Percentiles rank a stretch among this genome's conserved stretches.
These are phyloP conservation scores for Papilio polytes DNA, from an alignment of 1,140 invertebrate species.

Conservation along the genomic window DNA sequence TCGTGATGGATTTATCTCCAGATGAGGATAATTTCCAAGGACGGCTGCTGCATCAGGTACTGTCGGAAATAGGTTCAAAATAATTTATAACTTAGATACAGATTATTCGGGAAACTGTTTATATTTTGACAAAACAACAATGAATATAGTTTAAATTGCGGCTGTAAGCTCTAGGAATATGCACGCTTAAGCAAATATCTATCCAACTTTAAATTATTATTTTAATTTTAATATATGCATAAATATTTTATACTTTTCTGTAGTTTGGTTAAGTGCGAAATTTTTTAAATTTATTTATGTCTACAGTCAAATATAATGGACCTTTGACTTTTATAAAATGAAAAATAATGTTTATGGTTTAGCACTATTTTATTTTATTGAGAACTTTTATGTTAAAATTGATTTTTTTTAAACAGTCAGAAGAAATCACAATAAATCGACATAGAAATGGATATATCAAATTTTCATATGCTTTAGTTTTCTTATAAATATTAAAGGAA, in stretches of 20 bases:
- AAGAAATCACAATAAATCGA: too few species aligned
- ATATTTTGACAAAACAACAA: background rate
- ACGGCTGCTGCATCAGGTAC: constrained; percentile 90
- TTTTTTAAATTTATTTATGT: background rate
- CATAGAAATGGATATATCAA: too few species aligned
- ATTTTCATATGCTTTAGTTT: too few species aligned
- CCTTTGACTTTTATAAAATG: too few species aligned
- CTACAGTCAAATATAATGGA: too few species aligned
- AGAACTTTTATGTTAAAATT: too few species aligned
- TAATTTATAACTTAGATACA: background rate
- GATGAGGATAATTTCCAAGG: constrained; percentile 93
- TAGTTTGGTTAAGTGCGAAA: background rate
- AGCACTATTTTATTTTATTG: too few species aligned
- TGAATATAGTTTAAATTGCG: background rate
- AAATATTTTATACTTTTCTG: background rate
- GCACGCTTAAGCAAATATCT: background rate
- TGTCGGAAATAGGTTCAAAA: background rate
- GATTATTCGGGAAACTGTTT: background rate
- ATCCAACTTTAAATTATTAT: background rate
- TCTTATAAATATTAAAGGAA: too few species aligned
- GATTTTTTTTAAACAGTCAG: too few species aligned
- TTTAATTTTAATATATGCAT: background rate
- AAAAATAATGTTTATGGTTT: too few species aligned
- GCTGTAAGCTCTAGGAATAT: background rate
- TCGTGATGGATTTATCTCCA: constrained; percentile 86